Percentiles rank a stretch among this genome's conserved stretches.
Conservation (phyloP, 2,113 vertebrate genomes). For the Phylloscopus trochiloides region DNA sequence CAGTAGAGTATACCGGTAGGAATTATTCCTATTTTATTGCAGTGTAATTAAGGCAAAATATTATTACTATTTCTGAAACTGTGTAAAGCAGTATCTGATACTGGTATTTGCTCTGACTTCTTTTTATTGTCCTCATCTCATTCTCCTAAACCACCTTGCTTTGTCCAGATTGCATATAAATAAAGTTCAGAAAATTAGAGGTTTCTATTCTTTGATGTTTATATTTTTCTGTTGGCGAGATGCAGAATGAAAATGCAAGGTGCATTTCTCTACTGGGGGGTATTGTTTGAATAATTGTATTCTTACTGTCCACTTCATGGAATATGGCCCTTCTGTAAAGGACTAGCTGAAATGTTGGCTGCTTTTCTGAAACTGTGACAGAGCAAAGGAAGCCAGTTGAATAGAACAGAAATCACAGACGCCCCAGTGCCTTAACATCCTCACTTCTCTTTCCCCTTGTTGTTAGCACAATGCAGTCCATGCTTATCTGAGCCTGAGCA, state of each 20-base stretch:
- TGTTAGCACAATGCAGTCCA: not conserved
- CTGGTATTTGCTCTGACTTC: not conserved
- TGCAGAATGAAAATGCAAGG: not conserved
- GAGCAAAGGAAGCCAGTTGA: not conserved
- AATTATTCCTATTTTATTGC: not conserved
- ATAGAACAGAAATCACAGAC: not conserved
- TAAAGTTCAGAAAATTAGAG: not conserved
- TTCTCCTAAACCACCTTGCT: not conserved
- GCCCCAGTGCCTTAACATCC: not conserved
- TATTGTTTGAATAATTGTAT: not conserved
- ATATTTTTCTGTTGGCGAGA: not conserved
- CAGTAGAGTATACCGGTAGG: not conserved
- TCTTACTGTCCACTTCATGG: not conserved
- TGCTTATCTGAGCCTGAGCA: not conserved
- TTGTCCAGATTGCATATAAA: not conserved
- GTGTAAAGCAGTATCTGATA: not conserved
- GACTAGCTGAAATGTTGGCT: not conserved
- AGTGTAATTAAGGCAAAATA: not conserved
- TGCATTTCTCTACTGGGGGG: not conserved
- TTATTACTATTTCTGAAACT: not conserved
- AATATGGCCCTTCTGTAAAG: not conserved
- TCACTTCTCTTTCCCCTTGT: not conserved
- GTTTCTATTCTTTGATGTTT: not conserved
- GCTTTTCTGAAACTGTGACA: not conserved
- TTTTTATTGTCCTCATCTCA: not conserved